A percentile compares a stretch with the other conserved stretches of the same genome.
Evolutionary conservation across 2,888 invertebrate genomes (phyloP).

Genomic region (Dolichopus griseipennis): DNA sequence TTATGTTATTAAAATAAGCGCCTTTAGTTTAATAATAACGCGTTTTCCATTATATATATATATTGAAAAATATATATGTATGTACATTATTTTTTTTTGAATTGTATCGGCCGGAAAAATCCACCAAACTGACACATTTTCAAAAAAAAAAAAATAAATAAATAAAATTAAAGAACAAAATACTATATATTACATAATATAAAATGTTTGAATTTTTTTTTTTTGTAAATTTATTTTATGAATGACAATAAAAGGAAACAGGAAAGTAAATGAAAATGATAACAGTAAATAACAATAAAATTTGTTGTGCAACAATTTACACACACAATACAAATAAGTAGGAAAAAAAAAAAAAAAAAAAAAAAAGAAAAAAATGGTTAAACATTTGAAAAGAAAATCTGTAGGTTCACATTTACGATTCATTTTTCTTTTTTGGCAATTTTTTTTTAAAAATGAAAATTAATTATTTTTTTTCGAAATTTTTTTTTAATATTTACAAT

Average conservation of each 20-base stretch:
- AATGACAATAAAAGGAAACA: constrained; percentile 10
- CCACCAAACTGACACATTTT: neutral
- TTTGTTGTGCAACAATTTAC: constrained; percentile 14
- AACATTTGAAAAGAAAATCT: too few species aligned
- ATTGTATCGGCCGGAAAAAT: constrained; percentile 13
- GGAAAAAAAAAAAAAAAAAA: constrained; percentile 13
- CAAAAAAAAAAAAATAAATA: constrained; percentile 8
- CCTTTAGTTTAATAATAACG: too few species aligned
- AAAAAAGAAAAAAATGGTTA: neutral
- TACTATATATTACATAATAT: too few species aligned
- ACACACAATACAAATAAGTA: neutral
- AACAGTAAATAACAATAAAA: constrained; percentile 18
- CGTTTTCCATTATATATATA: too few species aligned
- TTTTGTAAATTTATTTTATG: constrained; percentile 13
- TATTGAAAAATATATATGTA: too few species aligned
- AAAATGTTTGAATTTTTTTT: constrained; percentile 15
- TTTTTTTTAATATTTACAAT: too few species aligned
- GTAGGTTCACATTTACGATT: too few species aligned
- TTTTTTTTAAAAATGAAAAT: too few species aligned
- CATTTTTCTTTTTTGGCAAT: too few species aligned
- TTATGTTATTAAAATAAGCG: too few species aligned
- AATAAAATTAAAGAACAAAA: too few species aligned
- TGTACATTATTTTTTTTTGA: constrained; percentile 8
- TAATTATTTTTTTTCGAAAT: too few species aligned
- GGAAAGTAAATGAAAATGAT: constrained; percentile 20